A percentile compares a stretch with the other conserved stretches of the same genome.
These are phyloP conservation scores for human (Homo sapiens) DNA, from an alignment of 2,113 vertebrate genomes.

Conservation along the genomic window DNA sequence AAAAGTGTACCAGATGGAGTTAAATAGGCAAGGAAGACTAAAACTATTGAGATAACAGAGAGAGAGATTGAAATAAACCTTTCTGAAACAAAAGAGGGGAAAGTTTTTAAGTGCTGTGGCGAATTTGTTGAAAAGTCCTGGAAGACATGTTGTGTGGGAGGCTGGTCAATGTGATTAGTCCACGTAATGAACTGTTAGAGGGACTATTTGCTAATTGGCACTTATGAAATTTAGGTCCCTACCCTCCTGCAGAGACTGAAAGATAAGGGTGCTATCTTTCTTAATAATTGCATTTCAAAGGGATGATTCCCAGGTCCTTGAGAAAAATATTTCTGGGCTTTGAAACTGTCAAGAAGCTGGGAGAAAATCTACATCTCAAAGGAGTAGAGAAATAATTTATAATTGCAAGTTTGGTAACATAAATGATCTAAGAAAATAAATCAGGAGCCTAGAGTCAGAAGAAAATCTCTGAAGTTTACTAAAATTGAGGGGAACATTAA, in stretches of 20 bases:
- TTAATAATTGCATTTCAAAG: background rate
- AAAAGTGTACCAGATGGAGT: background rate
- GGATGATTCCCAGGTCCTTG: background rate
- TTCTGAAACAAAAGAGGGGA: background rate
- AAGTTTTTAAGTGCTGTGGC: background rate
- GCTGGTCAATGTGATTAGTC: background rate
- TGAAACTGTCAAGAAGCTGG: background rate
- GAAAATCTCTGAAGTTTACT: background rate
- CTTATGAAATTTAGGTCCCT: background rate
- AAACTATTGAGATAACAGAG: background rate
- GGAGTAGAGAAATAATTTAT: background rate
- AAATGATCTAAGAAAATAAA: background rate
- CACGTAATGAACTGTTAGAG: background rate
- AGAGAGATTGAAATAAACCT: background rate
- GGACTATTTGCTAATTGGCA: background rate
- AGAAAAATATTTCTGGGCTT: background rate
- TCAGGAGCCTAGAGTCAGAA: background rate
- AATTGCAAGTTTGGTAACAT: background rate
- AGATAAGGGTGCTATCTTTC: background rate
- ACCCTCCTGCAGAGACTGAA: background rate
- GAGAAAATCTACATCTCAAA: background rate
- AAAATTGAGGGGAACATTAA: background rate
- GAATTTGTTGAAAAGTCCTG: background rate
- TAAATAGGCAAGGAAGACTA: background rate
- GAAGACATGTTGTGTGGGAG: background rate